Conservation (phyloP, 2,797 vertebrate genomes). For the Coendou prehensilis region DNA sequence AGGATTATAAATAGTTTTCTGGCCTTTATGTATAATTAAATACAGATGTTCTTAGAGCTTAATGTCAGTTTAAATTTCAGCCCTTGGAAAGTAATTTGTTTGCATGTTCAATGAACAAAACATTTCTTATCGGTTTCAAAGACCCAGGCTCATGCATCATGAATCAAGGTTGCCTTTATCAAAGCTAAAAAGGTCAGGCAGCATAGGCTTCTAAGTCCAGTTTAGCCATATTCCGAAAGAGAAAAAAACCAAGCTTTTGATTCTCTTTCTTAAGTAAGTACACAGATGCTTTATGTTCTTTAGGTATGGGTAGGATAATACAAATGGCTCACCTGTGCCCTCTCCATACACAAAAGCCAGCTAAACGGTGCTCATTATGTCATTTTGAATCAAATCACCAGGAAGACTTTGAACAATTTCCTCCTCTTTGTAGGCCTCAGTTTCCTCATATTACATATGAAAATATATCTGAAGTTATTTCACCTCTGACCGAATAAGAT, state of each 20-base stretch:
- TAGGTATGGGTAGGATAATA: neutral
- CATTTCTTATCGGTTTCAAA: conserved; percentile 85
- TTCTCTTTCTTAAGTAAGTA: conserved; percentile 79
- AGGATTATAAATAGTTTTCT: conserved; percentile 88
- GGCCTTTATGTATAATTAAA: conserved; percentile 88
- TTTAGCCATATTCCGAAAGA: conserved; percentile 32
- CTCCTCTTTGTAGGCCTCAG: conserved; percentile 13
- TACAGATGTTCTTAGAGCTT: conserved; percentile 85
- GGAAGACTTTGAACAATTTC: neutral
- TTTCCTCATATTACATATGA: conserved; percentile 45
- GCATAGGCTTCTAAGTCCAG: conserved; percentile 73
- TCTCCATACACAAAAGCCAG: neutral
- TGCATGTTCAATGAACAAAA: conserved; percentile 88
- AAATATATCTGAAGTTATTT: conserved; percentile 21
- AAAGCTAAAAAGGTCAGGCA: conserved; percentile 85
- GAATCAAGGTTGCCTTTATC: conserved; percentile 85
- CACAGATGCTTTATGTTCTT: conserved; percentile 63
- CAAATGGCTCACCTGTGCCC: neutral
- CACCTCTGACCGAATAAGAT: conserved; percentile 6
- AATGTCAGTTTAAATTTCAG: conserved; percentile 88
- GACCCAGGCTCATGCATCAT: conserved; percentile 85
- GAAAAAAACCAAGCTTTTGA: conserved; percentile 66
- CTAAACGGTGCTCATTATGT: neutral
- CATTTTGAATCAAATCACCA: neutral
- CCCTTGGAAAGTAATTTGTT: conserved; percentile 86